A percentile compares a stretch with the other conserved stretches of the same genome.
These are phyloP conservation scores for Pocillopora grandis DNA, from an alignment of 92 coral and sea anemone species.

Conservation along the genomic window DNA sequence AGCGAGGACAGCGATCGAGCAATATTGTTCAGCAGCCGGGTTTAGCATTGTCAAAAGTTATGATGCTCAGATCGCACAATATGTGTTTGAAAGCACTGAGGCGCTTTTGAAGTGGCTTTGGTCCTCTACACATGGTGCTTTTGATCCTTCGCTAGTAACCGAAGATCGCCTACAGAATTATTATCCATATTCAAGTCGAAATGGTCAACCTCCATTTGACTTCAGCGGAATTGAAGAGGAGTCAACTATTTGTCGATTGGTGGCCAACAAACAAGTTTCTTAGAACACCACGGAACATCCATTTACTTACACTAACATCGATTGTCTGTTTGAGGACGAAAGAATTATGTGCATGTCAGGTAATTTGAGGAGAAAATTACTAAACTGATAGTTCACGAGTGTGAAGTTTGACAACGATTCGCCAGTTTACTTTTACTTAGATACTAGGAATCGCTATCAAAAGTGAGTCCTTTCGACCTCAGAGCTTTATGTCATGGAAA, in stretches of 20 bases:
- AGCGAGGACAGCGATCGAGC: constrained; percentile 4
- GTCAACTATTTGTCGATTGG: not conserved
- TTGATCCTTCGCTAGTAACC: not conserved
- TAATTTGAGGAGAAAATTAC: too few species aligned
- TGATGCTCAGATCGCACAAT: not conserved
- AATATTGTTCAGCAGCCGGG: not conserved
- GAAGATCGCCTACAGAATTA: not conserved
- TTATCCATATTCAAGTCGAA: not conserved
- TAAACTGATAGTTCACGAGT: too few species aligned
- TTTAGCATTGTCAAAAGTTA: not conserved
- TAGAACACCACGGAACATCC: not conserved
- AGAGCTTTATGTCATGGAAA: too few species aligned
- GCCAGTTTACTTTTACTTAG: too few species aligned
- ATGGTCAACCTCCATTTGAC: not conserved
- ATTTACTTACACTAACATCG: too few species aligned
- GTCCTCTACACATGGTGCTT: not conserved
- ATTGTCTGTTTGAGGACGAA: too few species aligned
- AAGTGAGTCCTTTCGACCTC: too few species aligned
- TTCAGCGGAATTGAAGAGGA: not conserved
- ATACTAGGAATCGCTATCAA: too few species aligned
- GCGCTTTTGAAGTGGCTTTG: not conserved
- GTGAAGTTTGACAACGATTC: too few species aligned
- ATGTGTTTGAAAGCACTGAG: constrained; percentile 2
- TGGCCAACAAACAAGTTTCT: not conserved
- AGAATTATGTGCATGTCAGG: too few species aligned